Conservation (phyloP, 2,888 invertebrate genomes). For the Drosophila kuntzei region DNA sequence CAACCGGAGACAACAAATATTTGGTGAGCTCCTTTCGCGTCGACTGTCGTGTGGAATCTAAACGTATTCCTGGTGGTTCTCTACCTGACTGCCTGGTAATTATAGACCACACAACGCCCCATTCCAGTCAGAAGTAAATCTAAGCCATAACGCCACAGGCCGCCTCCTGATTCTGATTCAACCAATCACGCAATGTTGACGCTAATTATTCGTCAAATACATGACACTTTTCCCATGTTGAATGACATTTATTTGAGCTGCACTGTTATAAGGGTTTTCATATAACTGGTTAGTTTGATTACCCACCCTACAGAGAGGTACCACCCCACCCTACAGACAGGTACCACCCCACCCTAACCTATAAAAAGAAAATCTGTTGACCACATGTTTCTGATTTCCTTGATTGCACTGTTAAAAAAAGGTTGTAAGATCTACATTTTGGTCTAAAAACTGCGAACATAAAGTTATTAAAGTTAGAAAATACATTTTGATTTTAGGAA, state of each 20-base stretch:
- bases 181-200: slow-evolving; percentile 86
- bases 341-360: background rate
- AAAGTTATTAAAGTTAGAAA: too few species aligned
- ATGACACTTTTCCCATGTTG: slow-evolving; percentile 83
- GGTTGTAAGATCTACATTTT: too few species aligned
- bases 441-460: too few species aligned
- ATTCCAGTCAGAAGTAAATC: slow-evolving; percentile 34
- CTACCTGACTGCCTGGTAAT: slow-evolving; percentile 53
- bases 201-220: slow-evolving; percentile 84
- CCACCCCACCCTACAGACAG: slow-evolving; percentile 44
- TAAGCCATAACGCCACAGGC: slow-evolving; percentile 58
- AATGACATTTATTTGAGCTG: slow-evolving; percentile 82
- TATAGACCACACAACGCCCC: slow-evolving; percentile 51
- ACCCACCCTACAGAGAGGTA: slow-evolving; percentile 30
- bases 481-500: too few species aligned
- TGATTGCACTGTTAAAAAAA: background rate
- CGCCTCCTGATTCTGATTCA: slow-evolving; percentile 80
- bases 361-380: slow-evolving; percentile 29
- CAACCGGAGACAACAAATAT: background rate
- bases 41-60: slow-evolving; percentile 58
- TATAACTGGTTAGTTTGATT: slow-evolving; percentile 84
- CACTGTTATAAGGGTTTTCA: slow-evolving; percentile 83
- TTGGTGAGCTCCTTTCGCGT: slow-evolving; percentile 59
- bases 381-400: slow-evolving; percentile 58
- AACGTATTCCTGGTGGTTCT: slow-evolving; percentile 27